Percentiles rank a stretch among this genome's conserved stretches.
These are phyloP conservation scores for Aphis gossypii DNA, from an alignment of 1,140 invertebrate species.

Conservation along the genomic window DNA sequence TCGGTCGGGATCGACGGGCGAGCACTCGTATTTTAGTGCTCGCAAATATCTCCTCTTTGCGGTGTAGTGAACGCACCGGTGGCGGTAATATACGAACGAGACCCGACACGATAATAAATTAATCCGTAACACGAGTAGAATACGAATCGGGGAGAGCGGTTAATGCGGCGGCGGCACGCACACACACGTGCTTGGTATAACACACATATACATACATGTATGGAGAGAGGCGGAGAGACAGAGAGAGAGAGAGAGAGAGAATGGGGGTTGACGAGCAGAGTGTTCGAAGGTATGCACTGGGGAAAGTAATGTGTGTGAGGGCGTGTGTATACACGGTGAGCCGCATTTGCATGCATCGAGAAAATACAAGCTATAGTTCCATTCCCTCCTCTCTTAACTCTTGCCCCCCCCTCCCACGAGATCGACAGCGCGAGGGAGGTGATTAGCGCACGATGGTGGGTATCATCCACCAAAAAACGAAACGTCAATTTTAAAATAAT, in stretches of 20 bases:
- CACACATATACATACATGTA: background rate
- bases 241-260: no score
- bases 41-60: background rate
- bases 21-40: background rate
- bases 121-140: background rate
- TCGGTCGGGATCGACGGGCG: background rate
- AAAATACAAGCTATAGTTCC: background rate
- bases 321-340: no score
- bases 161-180: background rate
- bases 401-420: background rate
- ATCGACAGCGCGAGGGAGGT: background rate
- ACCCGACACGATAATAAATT: slow-evolving; percentile 33
- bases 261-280: background rate
- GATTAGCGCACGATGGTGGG: no score
- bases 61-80: background rate
- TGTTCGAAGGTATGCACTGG: background rate
- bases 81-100: background rate
- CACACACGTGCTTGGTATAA: background rate
- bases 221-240: no score
- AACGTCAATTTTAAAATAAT: slow-evolving; percentile 12
- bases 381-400: background rate
- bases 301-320: background rate
- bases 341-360: background rate
- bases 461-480: background rate
- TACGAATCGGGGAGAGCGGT: background rate